Evolutionary conservation across 2,888 invertebrate genomes (phyloP).

Genomic region (Drosophila paramelanica): DNA sequence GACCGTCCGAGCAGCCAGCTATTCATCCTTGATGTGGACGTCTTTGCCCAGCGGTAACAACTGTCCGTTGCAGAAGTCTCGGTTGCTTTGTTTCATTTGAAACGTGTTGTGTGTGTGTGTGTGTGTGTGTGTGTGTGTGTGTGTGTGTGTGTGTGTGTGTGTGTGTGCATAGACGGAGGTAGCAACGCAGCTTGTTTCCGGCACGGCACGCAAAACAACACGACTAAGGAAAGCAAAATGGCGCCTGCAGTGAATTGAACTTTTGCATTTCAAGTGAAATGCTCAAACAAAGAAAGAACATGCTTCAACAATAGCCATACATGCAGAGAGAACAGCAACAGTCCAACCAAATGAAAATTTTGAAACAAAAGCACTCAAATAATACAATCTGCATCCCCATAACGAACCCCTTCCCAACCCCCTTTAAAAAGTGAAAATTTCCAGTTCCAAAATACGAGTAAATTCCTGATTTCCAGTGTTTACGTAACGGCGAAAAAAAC

Average conservation of each 20-base stretch:
- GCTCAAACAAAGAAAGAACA: constrained; percentile 60
- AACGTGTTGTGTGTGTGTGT: constrained; percentile 24
- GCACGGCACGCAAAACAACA: constrained; percentile 65
- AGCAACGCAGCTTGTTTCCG: constrained; percentile 66
- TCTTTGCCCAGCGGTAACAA: constrained; percentile 80
- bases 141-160: constrained; percentile 15
- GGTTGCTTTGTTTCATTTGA: constrained; percentile 68
- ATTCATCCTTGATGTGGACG: constrained; percentile 49
- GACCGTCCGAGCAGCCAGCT: constrained; percentile 17
- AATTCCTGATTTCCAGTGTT: constrained; percentile 18
- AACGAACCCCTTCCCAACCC: not conserved
- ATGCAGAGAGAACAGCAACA: constrained; percentile 14
- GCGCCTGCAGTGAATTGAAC: constrained; percentile 78
- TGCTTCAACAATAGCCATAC: constrained; percentile 46
- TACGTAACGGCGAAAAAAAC: constrained; percentile 8
- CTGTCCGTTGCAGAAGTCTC: constrained; percentile 67
- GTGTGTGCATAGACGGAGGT: constrained; percentile 18
- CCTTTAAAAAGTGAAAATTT: constrained; percentile 7
- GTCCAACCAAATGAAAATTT: constrained; percentile 52
- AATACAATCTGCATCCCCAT: constrained; percentile 30
- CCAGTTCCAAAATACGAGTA: constrained; percentile 18
- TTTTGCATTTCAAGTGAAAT: constrained; percentile 79
- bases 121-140: not conserved
- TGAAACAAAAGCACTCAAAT: constrained; percentile 63
- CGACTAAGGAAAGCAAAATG: constrained; percentile 69